Evolutionary conservation across 2,113 vertebrate species (phyloP), one percentile per base, ranked within the genome.

Genomic region (Budorcas taxicolor): DNA sequence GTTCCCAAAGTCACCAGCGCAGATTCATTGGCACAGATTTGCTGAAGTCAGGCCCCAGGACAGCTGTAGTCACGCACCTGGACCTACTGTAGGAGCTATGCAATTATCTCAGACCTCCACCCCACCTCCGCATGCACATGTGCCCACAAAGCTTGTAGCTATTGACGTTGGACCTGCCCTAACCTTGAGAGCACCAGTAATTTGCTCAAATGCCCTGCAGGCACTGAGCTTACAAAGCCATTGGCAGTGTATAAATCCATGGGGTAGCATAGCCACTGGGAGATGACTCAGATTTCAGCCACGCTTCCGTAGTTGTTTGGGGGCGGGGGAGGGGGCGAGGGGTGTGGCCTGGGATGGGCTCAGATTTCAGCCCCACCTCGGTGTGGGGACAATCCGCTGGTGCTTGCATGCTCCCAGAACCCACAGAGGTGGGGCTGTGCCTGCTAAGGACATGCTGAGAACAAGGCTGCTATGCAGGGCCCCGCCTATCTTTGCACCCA

Each of bases 51-150:
- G 80, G 50, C 50, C 21, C 33, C 31, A 25, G 21, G 19, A 53
- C 21, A 53, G 50, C 80, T 82, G 2, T 36, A 53, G 80, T 25
- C 19, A 82, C 3, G 50, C 33, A 8, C 50, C 80, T 25, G 33
- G 11, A 36, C 50, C 80, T 53, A 6, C 80, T 53, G 33, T 53
- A 13, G 80, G 50, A 82, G 19, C 19, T 25, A 14, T 5, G 33
- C 10, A 53, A 14, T 82, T 7, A 53, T n/a, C 12, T 21, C 50
- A n/a, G 19, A 4, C 47, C 10, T 47, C 1, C 0, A 6, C 6
- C 50, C 80, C 12, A 4, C 50, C 21, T 23, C 80, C 17, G 3
- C 11, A 33, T 52, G 80, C 19, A 53, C 80, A 3, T n/a, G 78
- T 21, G 12, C 19, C 31, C 33, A 5, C 50, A 36, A 53, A 36